Base-by-base conservation (phyloP, 1,140 invertebrate species). In the Lordiphosa mommai region DNA sequence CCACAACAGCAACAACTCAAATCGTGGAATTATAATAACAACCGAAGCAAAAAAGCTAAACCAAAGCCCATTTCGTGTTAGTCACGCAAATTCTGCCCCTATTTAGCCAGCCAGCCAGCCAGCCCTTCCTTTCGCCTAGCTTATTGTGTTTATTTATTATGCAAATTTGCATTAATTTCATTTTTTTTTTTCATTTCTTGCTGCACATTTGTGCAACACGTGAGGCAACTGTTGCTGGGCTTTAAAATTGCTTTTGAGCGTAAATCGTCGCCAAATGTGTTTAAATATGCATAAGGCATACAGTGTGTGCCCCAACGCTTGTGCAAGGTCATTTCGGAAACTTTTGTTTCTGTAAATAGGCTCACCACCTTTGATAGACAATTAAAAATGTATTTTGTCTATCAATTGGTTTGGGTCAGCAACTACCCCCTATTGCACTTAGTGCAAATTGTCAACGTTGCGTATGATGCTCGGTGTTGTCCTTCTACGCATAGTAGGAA, bases 101-200 rank as follows among this genome's bases (percentile, higher is more conserved):
- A 32, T 16, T 47, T 16, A 27, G 5, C 50, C 44, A 12, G 32
- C 38, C 44, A 50, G 52, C 46, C 14, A 40, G 37, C 50, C 44
- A 9, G 32, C 40, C 46, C 57, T 50, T 40, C 20, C 23, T 20
- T 29, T 43, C 1, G 10, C 27, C 13, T 27, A 52, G 46, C 60
- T 76, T 76, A 82, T 82, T 82, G 55, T 76, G 66, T 80, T 74
- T 82, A 69, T 80, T 84, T 84, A 82, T 76, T 82, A 84, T 72
- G 77, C 57, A 84, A 84, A 84, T 84, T 72, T 68, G 51, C 61
- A 84, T 84, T 84, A 84, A 84, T 76, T 84, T 69, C 58, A 63
- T 44, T 41, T 17, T 46, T 13, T 9, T 4, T 8, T 12, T 12
- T 12, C 7, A 9, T 29, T 43, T 29, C 20, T 43, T 43, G 40